Conservation (phyloP, 2,797 vertebrate genomes). For the Spinibarbus caldwelli region DNA sequence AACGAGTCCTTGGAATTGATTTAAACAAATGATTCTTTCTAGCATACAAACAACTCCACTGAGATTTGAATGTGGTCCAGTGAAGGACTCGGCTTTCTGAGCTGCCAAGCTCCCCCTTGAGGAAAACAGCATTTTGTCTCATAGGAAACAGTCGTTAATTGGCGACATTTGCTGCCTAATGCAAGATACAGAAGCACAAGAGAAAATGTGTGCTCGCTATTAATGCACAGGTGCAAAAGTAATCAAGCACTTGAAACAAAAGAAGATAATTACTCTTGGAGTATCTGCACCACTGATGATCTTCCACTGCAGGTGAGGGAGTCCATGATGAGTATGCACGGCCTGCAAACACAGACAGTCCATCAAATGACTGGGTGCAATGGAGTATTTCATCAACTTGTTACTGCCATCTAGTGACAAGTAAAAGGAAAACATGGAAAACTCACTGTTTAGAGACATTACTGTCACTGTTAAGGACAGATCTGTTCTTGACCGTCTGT, state of each 20-base stretch:
- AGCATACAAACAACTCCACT: not conserved
- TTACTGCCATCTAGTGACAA: constrained; percentile 37
- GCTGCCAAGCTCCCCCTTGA: not conserved
- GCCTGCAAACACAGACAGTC: constrained; percentile 67
- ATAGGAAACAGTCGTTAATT: not conserved
- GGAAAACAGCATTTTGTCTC: not conserved
- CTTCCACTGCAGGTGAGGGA: constrained; percentile 81
- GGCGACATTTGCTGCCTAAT: not conserved
- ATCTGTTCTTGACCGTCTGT: not conserved
- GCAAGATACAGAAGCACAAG: not conserved
- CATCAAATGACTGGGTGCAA: not conserved
- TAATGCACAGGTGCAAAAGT: not conserved
- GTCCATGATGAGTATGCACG: constrained; percentile 89
- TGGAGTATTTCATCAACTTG: not conserved
- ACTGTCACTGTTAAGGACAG: not conserved
- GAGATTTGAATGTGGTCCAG: constrained; percentile 29
- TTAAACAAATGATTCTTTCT: constrained; percentile 13
- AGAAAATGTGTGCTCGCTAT: not conserved
- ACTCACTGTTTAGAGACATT: constrained; percentile 43
- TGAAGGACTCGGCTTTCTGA: not conserved
- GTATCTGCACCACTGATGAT: constrained; percentile 82
- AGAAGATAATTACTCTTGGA: constrained; percentile 82
- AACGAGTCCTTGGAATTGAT: not conserved
- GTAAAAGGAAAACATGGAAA: not conserved
- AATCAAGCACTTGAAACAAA: not conserved